Percentiles rank a stretch among this genome's conserved stretches.
Evolutionary conservation across 2,888 invertebrate species (phyloP).

Genomic region (Netelia fuscicornis): DNA sequence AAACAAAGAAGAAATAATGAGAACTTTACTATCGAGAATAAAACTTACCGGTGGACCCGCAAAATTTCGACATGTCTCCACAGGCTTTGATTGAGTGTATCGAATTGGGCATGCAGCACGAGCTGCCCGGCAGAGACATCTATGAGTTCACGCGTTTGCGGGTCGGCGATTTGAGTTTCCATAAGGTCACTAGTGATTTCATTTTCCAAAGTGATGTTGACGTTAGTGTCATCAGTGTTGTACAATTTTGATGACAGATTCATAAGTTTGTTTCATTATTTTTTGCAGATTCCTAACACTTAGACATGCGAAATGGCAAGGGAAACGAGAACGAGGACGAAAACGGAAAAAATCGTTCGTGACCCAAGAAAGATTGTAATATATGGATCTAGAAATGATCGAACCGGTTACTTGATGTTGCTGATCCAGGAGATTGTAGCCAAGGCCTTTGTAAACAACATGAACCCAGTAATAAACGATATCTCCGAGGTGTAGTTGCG

Average conservation of each 20-base stretch:
- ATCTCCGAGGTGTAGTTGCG: constrained; percentile 88
- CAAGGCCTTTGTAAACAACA: constrained; percentile 89
- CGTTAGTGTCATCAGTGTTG: constrained; percentile 51
- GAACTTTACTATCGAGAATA: background rate
- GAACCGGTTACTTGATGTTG: constrained; percentile 87
- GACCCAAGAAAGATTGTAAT: too few species aligned
- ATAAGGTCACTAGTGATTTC: constrained; percentile 39
- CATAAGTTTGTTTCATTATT: background rate
- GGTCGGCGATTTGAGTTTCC: constrained; percentile 74
- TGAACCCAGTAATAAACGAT: constrained; percentile 92
- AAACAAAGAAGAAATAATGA: constrained; percentile 13
- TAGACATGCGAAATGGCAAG: constrained; percentile 10
- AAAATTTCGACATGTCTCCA: constrained; percentile 88
- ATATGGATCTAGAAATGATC: constrained; percentile 27
- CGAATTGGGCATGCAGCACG: constrained; percentile 89
- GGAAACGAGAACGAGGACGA: background rate
- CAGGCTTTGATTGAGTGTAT: constrained; percentile 83
- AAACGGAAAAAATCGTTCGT: background rate
- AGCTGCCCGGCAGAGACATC: constrained; percentile 87
- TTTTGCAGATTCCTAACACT: background rate
- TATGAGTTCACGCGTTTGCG: constrained; percentile 80
- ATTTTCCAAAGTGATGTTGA: constrained; percentile 41
- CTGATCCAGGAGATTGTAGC: constrained; percentile 89
- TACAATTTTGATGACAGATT: constrained; percentile 62
- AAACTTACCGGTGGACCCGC: constrained; percentile 87